Percentiles rank a stretch among this genome's conserved stretches.
Conservation (phyloP, 2,888 invertebrate species). For the Antheraea assamensis region DNA sequence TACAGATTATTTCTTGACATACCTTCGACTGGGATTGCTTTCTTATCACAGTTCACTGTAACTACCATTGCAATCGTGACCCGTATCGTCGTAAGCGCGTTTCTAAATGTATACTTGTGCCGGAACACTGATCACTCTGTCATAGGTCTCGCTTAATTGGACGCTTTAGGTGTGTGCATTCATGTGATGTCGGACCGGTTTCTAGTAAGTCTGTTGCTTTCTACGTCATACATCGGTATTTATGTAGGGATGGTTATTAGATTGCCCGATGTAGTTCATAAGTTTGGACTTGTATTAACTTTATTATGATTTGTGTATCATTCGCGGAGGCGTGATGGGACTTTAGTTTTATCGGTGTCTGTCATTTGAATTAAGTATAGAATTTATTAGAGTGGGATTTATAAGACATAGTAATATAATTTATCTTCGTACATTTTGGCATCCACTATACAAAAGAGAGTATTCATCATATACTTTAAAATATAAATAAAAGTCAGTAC, state of each 20-base stretch:
- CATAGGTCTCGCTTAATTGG: constrained; percentile 74
- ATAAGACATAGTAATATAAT: constrained; percentile 18
- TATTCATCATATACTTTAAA: too few relatives aligned
- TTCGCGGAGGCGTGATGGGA: constrained; percentile 67
- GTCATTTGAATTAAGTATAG: constrained; percentile 59
- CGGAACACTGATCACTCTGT: constrained; percentile 64
- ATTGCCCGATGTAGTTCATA: constrained; percentile 54
- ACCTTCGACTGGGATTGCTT: constrained; percentile 64
- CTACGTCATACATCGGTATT: constrained; percentile 72
- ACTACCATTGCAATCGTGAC: constrained; percentile 59
- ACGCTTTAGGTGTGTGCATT: constrained; percentile 70
- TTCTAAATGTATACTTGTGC: constrained; percentile 43
- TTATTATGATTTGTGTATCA: constrained; percentile 76
- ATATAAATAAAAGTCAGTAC: too few relatives aligned
- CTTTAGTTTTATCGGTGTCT: constrained; percentile 57
- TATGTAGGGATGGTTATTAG: constrained; percentile 66
- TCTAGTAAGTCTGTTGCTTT: constrained; percentile 67
- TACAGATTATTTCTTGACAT: constrained; percentile 66
- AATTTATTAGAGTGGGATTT: constrained; percentile 42
- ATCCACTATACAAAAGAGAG: neutral
- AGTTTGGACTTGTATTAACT: constrained; percentile 64
- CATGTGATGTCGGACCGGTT: constrained; percentile 75
- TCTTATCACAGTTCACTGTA: constrained; percentile 69
- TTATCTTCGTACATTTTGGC: neutral
- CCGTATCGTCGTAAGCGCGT: constrained; percentile 50